These are phyloP conservation scores for Sitta carolinensis DNA, from an alignment of 2,797 vertebrate species.

Conservation along the genomic window DNA sequence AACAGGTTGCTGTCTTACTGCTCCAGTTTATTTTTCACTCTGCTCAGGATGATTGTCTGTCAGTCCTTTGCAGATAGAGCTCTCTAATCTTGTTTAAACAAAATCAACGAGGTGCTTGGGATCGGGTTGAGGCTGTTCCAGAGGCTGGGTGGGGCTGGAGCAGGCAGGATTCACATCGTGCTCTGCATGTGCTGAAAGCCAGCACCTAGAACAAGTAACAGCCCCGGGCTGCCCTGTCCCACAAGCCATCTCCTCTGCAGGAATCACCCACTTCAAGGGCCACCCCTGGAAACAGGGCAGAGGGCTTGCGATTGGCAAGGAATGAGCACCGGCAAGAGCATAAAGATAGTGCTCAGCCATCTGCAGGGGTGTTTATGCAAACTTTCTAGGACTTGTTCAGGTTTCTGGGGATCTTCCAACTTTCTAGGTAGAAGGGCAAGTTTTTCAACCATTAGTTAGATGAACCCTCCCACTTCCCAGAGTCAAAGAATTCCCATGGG, in stretches of 20 bases:
- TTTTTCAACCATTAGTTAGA: conserved; percentile 24
- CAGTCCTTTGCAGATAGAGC: not conserved
- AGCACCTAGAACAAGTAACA: not conserved
- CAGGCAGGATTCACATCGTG: not conserved
- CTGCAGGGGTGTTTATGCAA: not conserved
- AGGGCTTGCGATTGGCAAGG: not conserved
- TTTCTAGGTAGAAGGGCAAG: conserved; percentile 54
- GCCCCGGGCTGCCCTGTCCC: not conserved
- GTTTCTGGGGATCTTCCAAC: conserved; percentile 37
- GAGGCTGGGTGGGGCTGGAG: not conserved
- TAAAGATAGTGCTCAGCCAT: not conserved
- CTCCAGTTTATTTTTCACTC: not conserved
- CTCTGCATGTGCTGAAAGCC: not conserved
- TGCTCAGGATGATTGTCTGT: not conserved
- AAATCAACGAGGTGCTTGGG: not conserved
- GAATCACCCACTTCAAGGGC: not conserved
- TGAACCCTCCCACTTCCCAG: not conserved
- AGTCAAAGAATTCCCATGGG: not conserved
- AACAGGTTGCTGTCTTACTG: not conserved
- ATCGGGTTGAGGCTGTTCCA: not conserved
- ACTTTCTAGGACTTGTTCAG: conserved; percentile 1
- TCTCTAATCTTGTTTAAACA: not conserved
- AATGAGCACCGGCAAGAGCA: not conserved
- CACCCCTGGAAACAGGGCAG: not conserved
- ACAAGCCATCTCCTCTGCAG: not conserved